Evolutionary conservation across 2,888 invertebrate genomes (phyloP).

Genomic region (Venustoraphidia nigricollis): DNA sequence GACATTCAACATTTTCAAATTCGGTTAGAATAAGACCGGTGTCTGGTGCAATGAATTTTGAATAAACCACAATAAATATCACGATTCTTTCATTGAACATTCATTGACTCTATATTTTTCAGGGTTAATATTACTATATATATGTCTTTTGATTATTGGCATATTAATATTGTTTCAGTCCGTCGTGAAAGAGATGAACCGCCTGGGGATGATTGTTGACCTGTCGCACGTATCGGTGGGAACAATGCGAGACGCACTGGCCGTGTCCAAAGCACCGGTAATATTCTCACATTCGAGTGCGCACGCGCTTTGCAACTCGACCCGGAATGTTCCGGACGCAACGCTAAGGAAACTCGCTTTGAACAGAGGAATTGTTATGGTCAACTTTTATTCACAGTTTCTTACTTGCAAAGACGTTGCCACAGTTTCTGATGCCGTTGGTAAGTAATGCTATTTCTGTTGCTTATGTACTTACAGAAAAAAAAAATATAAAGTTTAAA

Average conservation of each 20-base stretch:
- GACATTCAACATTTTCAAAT: too few relatives aligned
- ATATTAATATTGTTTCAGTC: conserved; percentile 33
- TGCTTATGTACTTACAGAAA: too few relatives aligned
- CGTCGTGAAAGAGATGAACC: conserved; percentile 76
- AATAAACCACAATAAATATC: too few relatives aligned
- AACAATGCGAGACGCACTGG: conserved; percentile 67
- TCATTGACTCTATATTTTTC: too few relatives aligned
- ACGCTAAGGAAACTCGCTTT: conserved; percentile 54
- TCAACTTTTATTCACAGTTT: conserved; percentile 70
- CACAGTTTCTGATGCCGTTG: conserved; percentile 65
- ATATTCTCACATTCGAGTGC: conserved; percentile 79
- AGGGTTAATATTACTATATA: too few relatives aligned
- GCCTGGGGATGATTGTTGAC: conserved; percentile 78
- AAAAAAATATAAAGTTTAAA: too few relatives aligned
- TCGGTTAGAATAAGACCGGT: too few relatives aligned
- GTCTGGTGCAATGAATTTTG: too few relatives aligned
- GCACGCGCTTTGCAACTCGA: conserved; percentile 63
- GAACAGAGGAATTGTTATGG: conserved; percentile 75
- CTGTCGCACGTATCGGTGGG: conserved; percentile 64
- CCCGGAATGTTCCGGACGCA: conserved; percentile 67
- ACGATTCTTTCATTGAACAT: too few relatives aligned
- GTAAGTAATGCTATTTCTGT: conserved; percentile 31
- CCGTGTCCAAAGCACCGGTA: conserved; percentile 64
- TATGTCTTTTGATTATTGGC: too few relatives aligned
- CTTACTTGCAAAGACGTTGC: conserved; percentile 59